phyloP scores from a whole-genome alignment of 1,140 invertebrate genomes.

The Planococcus citri region DNA sequence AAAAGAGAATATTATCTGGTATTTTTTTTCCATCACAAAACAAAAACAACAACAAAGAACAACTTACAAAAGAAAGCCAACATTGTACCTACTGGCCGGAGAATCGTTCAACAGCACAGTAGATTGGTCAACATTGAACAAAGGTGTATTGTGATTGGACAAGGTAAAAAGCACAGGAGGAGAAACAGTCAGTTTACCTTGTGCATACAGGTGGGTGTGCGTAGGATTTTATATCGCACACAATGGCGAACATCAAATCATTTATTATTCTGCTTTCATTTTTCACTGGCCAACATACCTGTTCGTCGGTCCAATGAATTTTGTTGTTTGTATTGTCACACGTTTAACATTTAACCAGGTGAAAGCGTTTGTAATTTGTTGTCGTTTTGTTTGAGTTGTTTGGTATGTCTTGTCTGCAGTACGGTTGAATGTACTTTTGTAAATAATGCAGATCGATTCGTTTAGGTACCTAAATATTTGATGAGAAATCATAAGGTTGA shows the following conservation, averaged over 20 bases:
- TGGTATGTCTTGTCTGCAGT: no score
- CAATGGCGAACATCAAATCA: slow-evolving; percentile 18
- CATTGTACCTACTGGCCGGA: not conserved
- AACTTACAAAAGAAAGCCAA: not conserved
- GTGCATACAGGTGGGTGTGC: slow-evolving; percentile 17
- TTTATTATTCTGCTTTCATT: not conserved
- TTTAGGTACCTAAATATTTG: no score
- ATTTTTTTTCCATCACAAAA: not conserved
- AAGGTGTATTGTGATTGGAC: slow-evolving; percentile 16
- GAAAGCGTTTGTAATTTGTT: no score
- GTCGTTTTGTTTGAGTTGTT: no score
- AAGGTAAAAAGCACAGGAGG: not conserved
- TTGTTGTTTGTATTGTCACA: not conserved
- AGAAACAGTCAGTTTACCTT: not conserved
- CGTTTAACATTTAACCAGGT: no score
- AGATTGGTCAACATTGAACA: slow-evolving; percentile 11
- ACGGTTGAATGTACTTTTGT: no score
- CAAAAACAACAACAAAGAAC: not conserved
- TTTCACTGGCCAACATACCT: not conserved
- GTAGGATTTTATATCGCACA: slow-evolving; percentile 12
- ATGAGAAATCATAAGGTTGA: no score
- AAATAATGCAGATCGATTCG: no score
- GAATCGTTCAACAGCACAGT: not conserved
- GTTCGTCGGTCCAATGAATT: not conserved
- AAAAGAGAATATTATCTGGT: slow-evolving; percentile 12